Evolutionary conservation across 2,797 vertebrate genomes (phyloP).

Genomic region (Euthynnus affinis): DNA sequence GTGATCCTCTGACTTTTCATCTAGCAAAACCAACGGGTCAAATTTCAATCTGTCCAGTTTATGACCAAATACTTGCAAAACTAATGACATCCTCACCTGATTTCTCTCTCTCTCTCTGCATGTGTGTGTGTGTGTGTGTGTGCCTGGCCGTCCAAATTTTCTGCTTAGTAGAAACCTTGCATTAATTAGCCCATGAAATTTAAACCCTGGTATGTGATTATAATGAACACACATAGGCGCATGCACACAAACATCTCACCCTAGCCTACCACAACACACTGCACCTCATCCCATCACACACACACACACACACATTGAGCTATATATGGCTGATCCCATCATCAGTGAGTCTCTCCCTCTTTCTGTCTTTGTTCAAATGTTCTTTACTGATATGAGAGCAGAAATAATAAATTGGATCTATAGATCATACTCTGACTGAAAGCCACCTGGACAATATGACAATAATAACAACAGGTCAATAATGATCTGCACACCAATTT

Average conservation of each 20-base stretch:
- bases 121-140: neutral
- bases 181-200: conserved; percentile 51
- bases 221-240: neutral
- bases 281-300: too few relatives aligned
- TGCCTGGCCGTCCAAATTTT: conserved; percentile 14
- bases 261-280: neutral
- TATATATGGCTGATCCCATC: neutral
- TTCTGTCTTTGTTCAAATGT: neutral
- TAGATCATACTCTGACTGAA: neutral
- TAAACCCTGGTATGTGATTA: conserved; percentile 19
- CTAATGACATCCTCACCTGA: too few relatives aligned
- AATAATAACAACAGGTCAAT: neutral
- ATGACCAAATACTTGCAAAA: too few relatives aligned
- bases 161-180: conserved; percentile 26
- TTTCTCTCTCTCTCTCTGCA: neutral
- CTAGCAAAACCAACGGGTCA: neutral
- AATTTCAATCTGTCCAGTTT: too few relatives aligned
- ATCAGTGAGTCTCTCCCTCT: too few relatives aligned
- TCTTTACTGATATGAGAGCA: neutral
- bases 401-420: conserved; percentile 1
- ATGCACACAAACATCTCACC: neutral
- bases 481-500: neutral
- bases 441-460: neutral
- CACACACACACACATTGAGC: neutral
- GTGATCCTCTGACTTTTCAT: neutral